Evolutionary conservation across 2,797 vertebrate species (phyloP), one percentile per base, ranked within the genome.

Genomic region (Acestrorhynchus altus): DNA sequence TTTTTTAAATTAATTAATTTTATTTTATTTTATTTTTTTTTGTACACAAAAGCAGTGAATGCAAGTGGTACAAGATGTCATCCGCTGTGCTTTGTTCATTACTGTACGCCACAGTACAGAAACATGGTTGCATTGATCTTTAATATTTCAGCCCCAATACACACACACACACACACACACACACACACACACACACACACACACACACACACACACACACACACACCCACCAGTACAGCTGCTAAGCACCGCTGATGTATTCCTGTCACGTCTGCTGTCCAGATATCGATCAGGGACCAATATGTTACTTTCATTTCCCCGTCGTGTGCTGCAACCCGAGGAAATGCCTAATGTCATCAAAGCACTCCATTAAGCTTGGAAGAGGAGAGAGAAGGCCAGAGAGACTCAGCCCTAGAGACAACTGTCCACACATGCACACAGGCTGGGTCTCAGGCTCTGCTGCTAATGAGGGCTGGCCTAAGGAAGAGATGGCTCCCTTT

Each of bases 291-390:
- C 76, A 68, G 74, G 80, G 70, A 69, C 51, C 72, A 78, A 72
- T 72, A 81, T 81, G 79, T 76, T 83, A 75, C 79, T 78, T 81
- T 83, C 76, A 77, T 74, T 77, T 83, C 64, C 75, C 72, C 47
- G 65, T 52, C 31, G 63, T 57, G 8, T 74, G 49, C 76, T 77
- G 71, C 31, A 72, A 59, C 60, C 24, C 22, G 39, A 63, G 59
- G 35, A 78, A 78, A 76, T 76, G 76, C 66, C 76, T 82, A 82
- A 82, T 79, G 76, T 79, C 81, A 82, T 82, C 65, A 74, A 57
- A 79, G 51, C 72, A 72, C 66, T 66, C 75, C 81, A 74, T 81
- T 73, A 80, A 80, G 75, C 65, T n/a, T 26, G 74, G 64, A 72
- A 72, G n/a, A 47, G 49, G 59, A 56, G 51, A 66, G 63, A 35